phyloP scores from a whole-genome alignment of 2,888 invertebrate species.

The Nemapogon koenigi region DNA sequence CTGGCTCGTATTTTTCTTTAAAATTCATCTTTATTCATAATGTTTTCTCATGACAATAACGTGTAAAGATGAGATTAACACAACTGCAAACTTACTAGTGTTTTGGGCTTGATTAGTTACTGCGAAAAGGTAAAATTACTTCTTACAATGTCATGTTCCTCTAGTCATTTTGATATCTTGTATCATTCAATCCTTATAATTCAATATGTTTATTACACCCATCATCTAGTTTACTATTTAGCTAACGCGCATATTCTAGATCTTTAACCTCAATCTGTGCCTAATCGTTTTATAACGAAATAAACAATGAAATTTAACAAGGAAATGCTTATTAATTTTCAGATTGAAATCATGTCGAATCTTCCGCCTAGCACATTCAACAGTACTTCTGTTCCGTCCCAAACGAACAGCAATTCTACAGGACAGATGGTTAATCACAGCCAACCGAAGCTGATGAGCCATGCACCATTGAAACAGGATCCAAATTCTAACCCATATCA shows the following conservation, averaged over 20 bases:
- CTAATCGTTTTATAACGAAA: too few relatives aligned
- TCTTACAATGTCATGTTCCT: not conserved
- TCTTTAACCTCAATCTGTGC: too few relatives aligned
- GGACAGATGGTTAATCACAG: slow-evolving; percentile 28
- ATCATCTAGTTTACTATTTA: too few relatives aligned
- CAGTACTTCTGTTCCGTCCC: slow-evolving; percentile 32
- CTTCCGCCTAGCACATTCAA: slow-evolving; percentile 48
- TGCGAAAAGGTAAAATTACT: slow-evolving; percentile 1
- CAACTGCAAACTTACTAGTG: not conserved
- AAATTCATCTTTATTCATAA: slow-evolving; percentile 41
- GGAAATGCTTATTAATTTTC: slow-evolving; percentile 28
- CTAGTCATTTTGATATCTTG: too few relatives aligned
- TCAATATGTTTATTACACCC: too few relatives aligned
- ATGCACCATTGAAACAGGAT: slow-evolving; percentile 38
- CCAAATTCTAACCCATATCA: slow-evolving; percentile 46
- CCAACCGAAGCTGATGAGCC: slow-evolving; percentile 33
- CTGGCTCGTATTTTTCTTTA: slow-evolving; percentile 57
- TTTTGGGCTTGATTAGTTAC: not conserved
- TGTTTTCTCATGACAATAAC: slow-evolving; percentile 23
- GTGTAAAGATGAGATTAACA: slow-evolving; percentile 5
- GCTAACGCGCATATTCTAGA: too few relatives aligned
- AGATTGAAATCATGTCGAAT: slow-evolving; percentile 57
- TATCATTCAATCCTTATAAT: too few relatives aligned
- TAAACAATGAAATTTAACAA: not conserved
- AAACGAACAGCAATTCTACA: slow-evolving; percentile 31